phyloP scores from a whole-genome alignment of 53 echinoderm and acorn worm genomes.

The Actinopyga echinites region DNA sequence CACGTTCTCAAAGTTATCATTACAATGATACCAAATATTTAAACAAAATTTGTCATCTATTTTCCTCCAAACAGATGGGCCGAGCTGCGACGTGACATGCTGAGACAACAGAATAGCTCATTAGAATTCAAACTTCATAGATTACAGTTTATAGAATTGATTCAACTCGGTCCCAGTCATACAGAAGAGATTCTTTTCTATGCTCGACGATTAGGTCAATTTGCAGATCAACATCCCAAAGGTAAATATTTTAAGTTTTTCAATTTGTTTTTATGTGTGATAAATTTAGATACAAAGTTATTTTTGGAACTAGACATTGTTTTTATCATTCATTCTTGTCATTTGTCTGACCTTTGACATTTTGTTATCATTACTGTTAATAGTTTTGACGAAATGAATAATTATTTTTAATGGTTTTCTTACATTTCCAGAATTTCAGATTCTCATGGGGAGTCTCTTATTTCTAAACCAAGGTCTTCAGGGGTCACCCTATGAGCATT shows the following conservation, averaged over 20 bases:
- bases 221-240: constrained; percentile 84
- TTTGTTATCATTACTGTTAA: no score
- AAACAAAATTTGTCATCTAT: not conserved
- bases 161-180: constrained; percentile 71
- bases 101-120: constrained; percentile 78
- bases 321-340: no score
- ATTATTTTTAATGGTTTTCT: no score
- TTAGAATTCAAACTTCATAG: constrained; percentile 91
- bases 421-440: constrained; percentile 71
- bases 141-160: constrained; percentile 91
- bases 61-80: constrained; percentile 94
- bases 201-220: constrained; percentile 77
- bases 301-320: no score
- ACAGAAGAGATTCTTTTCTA: constrained; percentile 74
- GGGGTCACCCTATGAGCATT: constrained; percentile 81
- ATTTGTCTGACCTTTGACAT: no score
- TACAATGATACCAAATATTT: no score
- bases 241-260: constrained; percentile 51
- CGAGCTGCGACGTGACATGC: constrained; percentile 69
- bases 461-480: constrained; percentile 84
- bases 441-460: constrained; percentile 89
- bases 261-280: no score
- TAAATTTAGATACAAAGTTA: no score
- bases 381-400: no score
- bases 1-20: no score